Evolutionary conservation across 2,113 vertebrate genomes (phyloP).

Genomic region (Asarcornis scutulata): DNA sequence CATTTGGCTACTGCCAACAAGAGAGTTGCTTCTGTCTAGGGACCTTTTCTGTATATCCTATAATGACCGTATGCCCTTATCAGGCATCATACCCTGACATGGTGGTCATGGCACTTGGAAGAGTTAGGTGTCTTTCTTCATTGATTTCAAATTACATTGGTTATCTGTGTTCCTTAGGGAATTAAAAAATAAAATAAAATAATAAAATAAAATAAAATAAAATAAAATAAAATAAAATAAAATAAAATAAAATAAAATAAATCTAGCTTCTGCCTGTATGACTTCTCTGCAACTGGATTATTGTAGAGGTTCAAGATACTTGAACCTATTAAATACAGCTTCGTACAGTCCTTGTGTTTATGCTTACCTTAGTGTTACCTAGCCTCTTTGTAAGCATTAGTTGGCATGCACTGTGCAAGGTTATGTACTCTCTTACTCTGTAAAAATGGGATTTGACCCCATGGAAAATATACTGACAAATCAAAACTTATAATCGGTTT

Average conservation of each 20-base stretch:
- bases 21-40: neutral
- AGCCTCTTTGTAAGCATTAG: neutral
- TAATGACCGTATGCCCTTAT: too few species aligned
- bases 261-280: neutral
- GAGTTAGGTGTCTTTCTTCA: neutral
- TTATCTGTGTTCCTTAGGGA: neutral
- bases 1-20: neutral
- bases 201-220: too few species aligned
- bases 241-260: neutral
- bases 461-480: conserved; percentile 53
- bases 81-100: neutral
- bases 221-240: too few species aligned
- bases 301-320: neutral
- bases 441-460: conserved; percentile 42
- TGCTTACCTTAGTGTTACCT: neutral
- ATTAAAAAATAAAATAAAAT: neutral
- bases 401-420: neutral
- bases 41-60: neutral
- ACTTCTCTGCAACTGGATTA: neutral
- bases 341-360: rapidly evolving
- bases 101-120: neutral
- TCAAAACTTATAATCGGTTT: conserved; percentile 63
- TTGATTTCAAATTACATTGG: neutral
- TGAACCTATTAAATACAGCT: neutral
- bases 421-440: neutral